Conservation (phyloP, 2,797 vertebrate genomes). For the Myiothlypis chrysogaster region DNA sequence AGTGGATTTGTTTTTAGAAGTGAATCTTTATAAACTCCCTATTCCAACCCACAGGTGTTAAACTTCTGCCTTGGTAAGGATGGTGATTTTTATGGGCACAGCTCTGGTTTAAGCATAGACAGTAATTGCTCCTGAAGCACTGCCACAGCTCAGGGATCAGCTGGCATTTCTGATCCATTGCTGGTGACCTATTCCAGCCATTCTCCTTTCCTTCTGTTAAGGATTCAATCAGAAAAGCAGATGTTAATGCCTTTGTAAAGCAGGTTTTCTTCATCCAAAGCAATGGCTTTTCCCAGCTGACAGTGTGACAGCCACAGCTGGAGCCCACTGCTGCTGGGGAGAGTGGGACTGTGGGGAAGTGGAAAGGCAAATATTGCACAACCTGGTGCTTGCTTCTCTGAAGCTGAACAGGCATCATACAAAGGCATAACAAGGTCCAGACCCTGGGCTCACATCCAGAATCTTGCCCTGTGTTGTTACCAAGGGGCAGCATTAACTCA, state of each 20-base stretch:
- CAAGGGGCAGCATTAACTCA: background rate
- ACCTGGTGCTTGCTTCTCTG: background rate
- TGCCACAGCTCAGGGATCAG: background rate
- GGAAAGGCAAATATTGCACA: background rate
- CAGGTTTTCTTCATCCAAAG: background rate
- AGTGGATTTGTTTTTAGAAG: background rate
- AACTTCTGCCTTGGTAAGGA: background rate
- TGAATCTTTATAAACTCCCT: background rate
- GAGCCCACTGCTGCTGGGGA: background rate
- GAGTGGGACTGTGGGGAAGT: fast-evolving
- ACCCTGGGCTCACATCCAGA: background rate
- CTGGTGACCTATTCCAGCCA: background rate
- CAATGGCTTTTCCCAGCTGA: background rate
- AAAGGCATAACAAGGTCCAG: background rate
- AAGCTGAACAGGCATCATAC: background rate
- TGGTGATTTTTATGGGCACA: background rate
- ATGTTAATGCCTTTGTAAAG: background rate
- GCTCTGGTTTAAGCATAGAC: background rate
- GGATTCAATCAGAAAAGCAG: background rate
- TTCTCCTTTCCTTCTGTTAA: background rate
- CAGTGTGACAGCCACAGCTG: background rate
- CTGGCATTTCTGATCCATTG: background rate
- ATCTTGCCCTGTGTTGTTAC: fast-evolving
- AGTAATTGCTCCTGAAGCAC: background rate
- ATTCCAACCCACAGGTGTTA: background rate